Evolutionary conservation across 2,888 invertebrate species (phyloP).

Genomic region (Rambutsinella grinnellia): DNA sequence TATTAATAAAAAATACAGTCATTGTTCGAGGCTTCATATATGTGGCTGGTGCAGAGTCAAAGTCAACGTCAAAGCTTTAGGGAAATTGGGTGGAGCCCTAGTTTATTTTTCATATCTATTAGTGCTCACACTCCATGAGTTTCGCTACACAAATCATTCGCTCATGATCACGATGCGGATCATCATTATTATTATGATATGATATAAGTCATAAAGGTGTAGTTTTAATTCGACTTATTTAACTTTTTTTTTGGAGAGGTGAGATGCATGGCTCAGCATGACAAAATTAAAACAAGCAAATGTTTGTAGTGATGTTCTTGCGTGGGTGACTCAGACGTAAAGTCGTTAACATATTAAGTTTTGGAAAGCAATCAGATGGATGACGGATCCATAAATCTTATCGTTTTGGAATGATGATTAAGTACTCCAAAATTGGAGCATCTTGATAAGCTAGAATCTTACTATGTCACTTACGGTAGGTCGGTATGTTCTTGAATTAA

Average conservation of each 20-base stretch:
- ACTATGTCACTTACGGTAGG: not conserved
- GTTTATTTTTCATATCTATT: constrained; percentile 17
- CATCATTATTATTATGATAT: constrained; percentile 10
- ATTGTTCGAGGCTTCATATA: not conserved
- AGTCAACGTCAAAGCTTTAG: constrained; percentile 26
- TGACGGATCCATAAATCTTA: not conserved
- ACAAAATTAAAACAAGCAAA: not conserved
- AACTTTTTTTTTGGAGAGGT: not conserved
- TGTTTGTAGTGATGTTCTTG: not conserved
- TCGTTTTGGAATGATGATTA: too few relatives aligned
- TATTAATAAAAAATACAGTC: too few relatives aligned
- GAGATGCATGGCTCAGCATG: too few relatives aligned
- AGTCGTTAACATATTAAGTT: not conserved
- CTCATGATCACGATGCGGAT: constrained; percentile 1
- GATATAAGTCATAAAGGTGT: not conserved
- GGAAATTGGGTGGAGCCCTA: constrained; percentile 43
- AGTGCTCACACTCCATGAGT: constrained; percentile 30
- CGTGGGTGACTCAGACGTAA: not conserved
- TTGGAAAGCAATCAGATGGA: not conserved
- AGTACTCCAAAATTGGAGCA: not conserved
- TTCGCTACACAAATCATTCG: not conserved
- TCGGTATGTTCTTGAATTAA: not conserved
- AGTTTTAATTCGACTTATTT: not conserved
- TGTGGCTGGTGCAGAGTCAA: not conserved
- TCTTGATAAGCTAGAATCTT: not conserved